A percentile compares a stretch with the other conserved stretches of the same genome.
These are phyloP conservation scores for Nebria salina DNA, from an alignment of 2,888 invertebrate species.

Conservation along the genomic window DNA sequence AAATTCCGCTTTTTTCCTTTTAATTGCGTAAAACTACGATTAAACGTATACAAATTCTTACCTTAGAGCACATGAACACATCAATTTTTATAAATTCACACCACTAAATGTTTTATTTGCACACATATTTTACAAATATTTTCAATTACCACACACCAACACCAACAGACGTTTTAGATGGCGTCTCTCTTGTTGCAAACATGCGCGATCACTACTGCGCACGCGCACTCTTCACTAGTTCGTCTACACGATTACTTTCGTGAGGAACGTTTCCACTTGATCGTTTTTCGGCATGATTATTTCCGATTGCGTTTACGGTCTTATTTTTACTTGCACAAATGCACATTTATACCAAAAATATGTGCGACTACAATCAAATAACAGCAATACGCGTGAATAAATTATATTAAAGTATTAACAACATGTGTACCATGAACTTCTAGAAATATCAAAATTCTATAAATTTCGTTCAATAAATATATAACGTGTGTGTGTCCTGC, in stretches of 20 bases:
- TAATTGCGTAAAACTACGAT: slow-evolving; percentile 30
- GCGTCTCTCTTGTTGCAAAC: slow-evolving; percentile 46
- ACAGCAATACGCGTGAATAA: neutral
- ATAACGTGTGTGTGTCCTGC: slow-evolving; percentile 20
- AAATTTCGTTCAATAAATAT: neutral
- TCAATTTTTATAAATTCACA: slow-evolving; percentile 38
- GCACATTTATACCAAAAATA: neutral
- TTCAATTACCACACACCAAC: slow-evolving; percentile 47
- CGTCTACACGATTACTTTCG: slow-evolving; percentile 22
- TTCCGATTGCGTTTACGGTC: neutral
- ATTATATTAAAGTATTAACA: neutral
- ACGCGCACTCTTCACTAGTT: slow-evolving; percentile 26
- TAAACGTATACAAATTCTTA: slow-evolving; percentile 34
- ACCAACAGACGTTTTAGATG: slow-evolving; percentile 47
- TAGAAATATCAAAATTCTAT: neutral
- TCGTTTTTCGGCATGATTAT: neutral
- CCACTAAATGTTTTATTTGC: slow-evolving; percentile 40
- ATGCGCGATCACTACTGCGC: slow-evolving; percentile 41
- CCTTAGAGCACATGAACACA: slow-evolving; percentile 36
- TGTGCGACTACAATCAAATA: too few relatives aligned
- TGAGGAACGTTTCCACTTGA: slow-evolving; percentile 34
- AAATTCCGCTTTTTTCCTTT: slow-evolving; percentile 22
- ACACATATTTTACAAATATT: slow-evolving; percentile 46
- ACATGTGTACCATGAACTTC: neutral
- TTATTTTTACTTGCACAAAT: neutral